Conservation (phyloP, 2,113 vertebrate genomes). For the Seriola aureovittata region DNA sequence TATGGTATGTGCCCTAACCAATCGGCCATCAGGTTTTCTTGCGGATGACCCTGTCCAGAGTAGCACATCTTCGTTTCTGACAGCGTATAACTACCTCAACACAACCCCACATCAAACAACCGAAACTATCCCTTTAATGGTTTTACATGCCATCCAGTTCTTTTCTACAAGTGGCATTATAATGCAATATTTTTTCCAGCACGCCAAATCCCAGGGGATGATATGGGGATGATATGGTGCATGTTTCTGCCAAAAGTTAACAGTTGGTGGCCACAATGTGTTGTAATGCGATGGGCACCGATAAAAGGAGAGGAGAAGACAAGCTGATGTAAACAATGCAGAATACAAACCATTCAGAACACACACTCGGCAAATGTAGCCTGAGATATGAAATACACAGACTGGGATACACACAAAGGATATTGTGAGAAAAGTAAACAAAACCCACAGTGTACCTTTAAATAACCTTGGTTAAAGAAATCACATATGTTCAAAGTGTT, state of each 20-base stretch:
- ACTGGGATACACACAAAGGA: neutral
- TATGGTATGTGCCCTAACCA: no score
- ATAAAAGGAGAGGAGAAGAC: neutral
- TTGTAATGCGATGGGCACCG: neutral
- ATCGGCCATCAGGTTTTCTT: no score
- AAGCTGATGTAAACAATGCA: neutral
- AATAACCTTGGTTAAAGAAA: neutral
- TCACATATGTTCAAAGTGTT: neutral
- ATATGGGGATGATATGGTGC: neutral
- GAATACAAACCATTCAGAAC: neutral
- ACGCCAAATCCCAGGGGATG: neutral
- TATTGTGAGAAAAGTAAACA: constrained; percentile 13
- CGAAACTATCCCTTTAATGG: no score
- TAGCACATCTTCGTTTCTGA: no score
- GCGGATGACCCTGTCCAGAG: no score
- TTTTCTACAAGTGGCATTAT: neutral
- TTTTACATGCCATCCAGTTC: no score
- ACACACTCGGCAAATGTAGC: neutral
- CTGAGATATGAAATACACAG: neutral
- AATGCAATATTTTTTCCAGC: neutral
- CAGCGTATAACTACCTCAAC: no score
- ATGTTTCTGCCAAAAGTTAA: neutral
- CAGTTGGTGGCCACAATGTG: neutral
- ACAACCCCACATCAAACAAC: no score
- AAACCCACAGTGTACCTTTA: neutral